Conservation (phyloP, 1,140 invertebrate species). For the Drosophila bocki region DNA sequence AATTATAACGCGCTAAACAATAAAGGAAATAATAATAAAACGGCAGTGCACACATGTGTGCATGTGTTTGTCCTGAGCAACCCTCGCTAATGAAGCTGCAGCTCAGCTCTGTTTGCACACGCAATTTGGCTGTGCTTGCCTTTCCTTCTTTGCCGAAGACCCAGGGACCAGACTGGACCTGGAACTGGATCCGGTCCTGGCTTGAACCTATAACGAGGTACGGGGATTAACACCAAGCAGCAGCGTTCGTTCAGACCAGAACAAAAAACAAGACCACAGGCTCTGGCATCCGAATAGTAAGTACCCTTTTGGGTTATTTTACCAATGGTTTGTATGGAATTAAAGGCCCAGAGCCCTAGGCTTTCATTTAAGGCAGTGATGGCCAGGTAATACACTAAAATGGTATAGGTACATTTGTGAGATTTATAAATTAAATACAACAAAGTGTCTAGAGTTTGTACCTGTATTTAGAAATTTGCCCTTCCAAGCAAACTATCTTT, state of each 20-base stretch:
- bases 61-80: constrained; percentile 53
- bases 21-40: constrained; percentile 83
- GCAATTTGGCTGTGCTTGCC: constrained; percentile 42
- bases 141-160: constrained; percentile 17
- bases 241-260: background rate
- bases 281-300: background rate
- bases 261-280: background rate
- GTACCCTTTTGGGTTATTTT: background rate
- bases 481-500: background rate
- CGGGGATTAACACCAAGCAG: constrained; percentile 45
- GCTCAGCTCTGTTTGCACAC: constrained; percentile 66
- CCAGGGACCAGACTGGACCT: constrained; percentile 5
- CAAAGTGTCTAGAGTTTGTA: background rate
- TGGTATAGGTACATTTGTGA: background rate
- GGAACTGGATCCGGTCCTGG: constrained; percentile 26
- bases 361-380: background rate
- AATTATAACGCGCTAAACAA: constrained; percentile 82
- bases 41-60: constrained; percentile 57
- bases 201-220: constrained; percentile 3
- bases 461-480: too few relatives aligned
- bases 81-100: constrained; percentile 63
- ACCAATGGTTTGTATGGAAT: background rate
- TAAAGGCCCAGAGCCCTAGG: background rate
- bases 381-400: background rate
- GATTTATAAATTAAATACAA: background rate